These are phyloP conservation scores for Drosophila malerkotliana DNA, from an alignment of 1,140 invertebrate species.

Conservation along the genomic window DNA sequence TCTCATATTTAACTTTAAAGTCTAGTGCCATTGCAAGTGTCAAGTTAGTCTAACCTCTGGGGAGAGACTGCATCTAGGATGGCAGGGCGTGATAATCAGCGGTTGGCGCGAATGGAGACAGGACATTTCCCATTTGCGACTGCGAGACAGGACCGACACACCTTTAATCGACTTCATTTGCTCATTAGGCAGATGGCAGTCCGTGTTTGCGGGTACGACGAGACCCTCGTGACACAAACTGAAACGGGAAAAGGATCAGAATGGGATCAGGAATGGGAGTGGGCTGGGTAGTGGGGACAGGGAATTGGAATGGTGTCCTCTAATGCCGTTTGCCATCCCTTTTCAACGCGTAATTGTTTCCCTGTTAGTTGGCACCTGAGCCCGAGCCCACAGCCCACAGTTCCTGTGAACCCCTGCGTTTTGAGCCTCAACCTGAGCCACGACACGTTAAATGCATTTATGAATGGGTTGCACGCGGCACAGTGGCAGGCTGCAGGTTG, in stretches of 20 bases:
- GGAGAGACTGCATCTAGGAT: background rate
- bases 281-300: background rate
- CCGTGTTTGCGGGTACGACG: constrained; percentile 53
- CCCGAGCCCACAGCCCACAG: constrained; percentile 23
- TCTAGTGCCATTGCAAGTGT: background rate
- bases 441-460: constrained; percentile 73
- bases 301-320: constrained; percentile 14
- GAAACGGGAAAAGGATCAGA: background rate
- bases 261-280: background rate
- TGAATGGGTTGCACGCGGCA: constrained; percentile 48
- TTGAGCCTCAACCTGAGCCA: constrained; percentile 33
- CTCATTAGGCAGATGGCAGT: constrained; percentile 73
- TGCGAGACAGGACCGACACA: constrained; percentile 22
- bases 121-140: constrained; percentile 18
- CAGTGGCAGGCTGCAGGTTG: constrained; percentile 4
- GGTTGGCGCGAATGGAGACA: background rate
- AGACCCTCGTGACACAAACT: constrained; percentile 8
- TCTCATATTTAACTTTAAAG: background rate
- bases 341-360: constrained; percentile 75
- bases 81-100: constrained; percentile 24
- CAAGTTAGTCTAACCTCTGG: background rate
- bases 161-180: constrained; percentile 81
- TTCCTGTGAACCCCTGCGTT: constrained; percentile 8
- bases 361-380: constrained; percentile 75
- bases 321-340: constrained; percentile 50